Evolutionary conservation across 2,113 vertebrate species (phyloP).

Genomic region (Silurus asotus): DNA sequence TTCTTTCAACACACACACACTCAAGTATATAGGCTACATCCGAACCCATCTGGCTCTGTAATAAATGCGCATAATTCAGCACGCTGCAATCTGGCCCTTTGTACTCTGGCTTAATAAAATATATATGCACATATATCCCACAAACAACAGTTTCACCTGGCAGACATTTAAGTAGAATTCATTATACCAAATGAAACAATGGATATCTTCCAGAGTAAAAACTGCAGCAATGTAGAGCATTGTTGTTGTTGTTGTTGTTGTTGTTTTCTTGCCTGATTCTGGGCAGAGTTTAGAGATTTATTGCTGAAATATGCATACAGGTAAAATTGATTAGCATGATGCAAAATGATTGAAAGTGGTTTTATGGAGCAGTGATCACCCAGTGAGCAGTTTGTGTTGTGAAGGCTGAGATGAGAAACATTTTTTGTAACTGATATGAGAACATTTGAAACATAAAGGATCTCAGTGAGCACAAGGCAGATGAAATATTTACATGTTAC

Average conservation of each 20-base stretch:
- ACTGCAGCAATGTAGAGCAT: neutral
- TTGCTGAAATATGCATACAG: no score
- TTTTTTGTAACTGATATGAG: neutral
- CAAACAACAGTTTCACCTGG: neutral
- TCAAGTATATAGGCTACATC: constrained; percentile 32
- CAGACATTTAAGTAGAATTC: neutral
- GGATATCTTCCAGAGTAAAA: neutral
- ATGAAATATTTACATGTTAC: neutral
- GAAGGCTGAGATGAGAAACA: neutral
- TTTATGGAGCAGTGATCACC: neutral
- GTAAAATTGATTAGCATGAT: no score
- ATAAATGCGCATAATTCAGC: constrained; percentile 56
- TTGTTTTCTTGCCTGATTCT: neutral
- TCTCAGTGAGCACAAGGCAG: neutral
- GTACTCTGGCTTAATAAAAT: constrained; percentile 34
- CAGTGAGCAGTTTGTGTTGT: neutral
- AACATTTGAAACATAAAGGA: neutral
- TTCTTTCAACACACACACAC: constrained; percentile 31
- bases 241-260: neutral
- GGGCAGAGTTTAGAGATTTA: neutral
- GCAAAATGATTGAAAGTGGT: neutral
- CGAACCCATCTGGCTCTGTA: constrained; percentile 53
- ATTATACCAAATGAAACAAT: neutral
- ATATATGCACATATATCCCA: neutral
- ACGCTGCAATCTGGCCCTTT: constrained; percentile 43